Evolutionary conservation across 1,140 invertebrate species (phyloP).

Genomic region (Nymphalis io): DNA sequence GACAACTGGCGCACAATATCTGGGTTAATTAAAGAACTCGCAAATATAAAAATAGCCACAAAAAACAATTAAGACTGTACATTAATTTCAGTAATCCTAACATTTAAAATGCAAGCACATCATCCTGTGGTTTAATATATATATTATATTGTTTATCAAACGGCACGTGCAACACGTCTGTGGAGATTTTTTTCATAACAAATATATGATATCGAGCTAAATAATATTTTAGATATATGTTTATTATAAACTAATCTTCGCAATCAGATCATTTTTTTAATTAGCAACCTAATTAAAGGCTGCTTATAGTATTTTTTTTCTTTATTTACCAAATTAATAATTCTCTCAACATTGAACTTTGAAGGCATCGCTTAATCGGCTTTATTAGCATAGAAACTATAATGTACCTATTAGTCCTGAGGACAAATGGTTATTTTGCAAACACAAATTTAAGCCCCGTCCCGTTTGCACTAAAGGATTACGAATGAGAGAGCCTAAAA

Average conservation of each 20-base stretch:
- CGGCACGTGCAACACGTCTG: too few species aligned
- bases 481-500: slow-evolving; percentile 24
- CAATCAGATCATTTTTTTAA: background rate
- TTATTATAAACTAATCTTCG: background rate
- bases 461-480: slow-evolving; percentile 30
- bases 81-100: too few species aligned
- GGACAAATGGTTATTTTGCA: slow-evolving; percentile 32
- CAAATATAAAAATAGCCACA: too few species aligned
- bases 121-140: too few species aligned
- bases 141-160: too few species aligned
- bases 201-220: too few species aligned
- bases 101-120: too few species aligned
- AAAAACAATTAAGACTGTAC: too few species aligned
- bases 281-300: background rate
- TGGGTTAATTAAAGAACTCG: too few species aligned
- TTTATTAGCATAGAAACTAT: slow-evolving; percentile 26
- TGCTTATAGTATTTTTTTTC: background rate
- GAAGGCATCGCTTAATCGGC: slow-evolving; percentile 7
- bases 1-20: too few species aligned
- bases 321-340: background rate
- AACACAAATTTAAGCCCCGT: slow-evolving; percentile 26
- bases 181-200: too few species aligned
- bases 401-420: slow-evolving; percentile 33
- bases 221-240: background rate
- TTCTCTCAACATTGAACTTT: slow-evolving; percentile 7